Evolutionary conservation across 64 coral and sea anemone species (phyloP).

Genomic region (Stichodactyla helianthus): DNA sequence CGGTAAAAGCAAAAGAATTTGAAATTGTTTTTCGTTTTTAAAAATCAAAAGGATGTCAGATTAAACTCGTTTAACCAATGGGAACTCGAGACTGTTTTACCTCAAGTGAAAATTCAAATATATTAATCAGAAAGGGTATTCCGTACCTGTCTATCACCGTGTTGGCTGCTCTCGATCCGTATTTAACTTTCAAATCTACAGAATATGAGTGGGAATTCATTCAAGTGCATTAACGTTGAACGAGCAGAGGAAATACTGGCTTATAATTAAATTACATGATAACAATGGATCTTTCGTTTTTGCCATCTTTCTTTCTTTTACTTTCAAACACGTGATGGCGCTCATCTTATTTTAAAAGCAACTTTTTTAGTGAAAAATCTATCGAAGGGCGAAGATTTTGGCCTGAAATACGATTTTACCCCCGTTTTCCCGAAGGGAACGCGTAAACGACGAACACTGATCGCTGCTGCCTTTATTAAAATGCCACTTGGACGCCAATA

Average conservation of each 20-base stretch:
- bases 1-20: neutral
- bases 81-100: neutral
- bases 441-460: too few relatives aligned
- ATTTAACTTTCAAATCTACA: neutral
- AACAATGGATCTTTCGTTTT: neutral
- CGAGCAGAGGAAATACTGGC: neutral
- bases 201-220: neutral
- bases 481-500: too few relatives aligned
- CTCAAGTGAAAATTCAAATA: neutral
- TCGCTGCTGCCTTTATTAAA: too few relatives aligned
- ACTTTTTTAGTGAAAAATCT: neutral
- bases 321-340: neutral
- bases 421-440: too few relatives aligned
- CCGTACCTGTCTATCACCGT: neutral
- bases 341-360: neutral
- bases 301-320: neutral
- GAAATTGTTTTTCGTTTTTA: neutral
- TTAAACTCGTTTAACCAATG: neutral
- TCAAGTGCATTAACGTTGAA: neutral
- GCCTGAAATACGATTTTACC: neutral
- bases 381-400: neutral
- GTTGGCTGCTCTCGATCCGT: neutral
- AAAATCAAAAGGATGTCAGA: neutral
- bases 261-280: neutral
- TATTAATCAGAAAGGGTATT: neutral